Evolutionary conservation across 2,113 vertebrate genomes (phyloP), one percentile per base, ranked within the genome.

Genomic region (Paraplagusia blochii): DNA sequence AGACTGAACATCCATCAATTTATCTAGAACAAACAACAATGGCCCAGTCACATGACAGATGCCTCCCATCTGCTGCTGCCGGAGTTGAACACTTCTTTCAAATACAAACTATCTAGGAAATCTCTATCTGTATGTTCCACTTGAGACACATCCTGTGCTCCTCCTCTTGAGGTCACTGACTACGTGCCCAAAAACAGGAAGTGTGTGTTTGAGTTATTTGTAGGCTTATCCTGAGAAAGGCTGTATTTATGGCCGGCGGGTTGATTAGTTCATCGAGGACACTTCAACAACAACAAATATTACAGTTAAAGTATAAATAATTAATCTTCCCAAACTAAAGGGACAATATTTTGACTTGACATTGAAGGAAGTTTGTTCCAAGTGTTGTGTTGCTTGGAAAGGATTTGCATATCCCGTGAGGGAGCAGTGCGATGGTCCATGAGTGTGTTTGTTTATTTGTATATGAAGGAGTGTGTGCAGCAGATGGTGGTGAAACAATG

Each of bases 171-270:
- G 74, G 80, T 84, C 79, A 72, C 70, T 2, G 56, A 36, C 72
- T 82, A 81, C 81, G 72, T 83, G 81, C 81, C 84, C 55, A 62
- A 87, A 86, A 89, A 89, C 87, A 89, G 87, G 87, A 89, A 88
- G 83, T 75, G 77, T 52, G 44, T 75, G 73, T 84, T 62, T 74
- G 82, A 78, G 79, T 79, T 89, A 80, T 87, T 84, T 77, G 76
- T 72, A 70, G 74, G 76, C 78, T 71, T 72, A 72, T 84, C 84
- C 84, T 83, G 74, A 81, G 49, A 52, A 13, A 63, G 57, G 43
- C 60, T 50, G 76, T 83, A 71, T 82, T 82, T 80, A 78, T 60
- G 79, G 73, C 63, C 36, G 2, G 43, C 0, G 77, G 82, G 77
- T 75, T 74, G 76, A 82, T 81, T 64, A 74, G 79, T 78, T 75